Percentiles rank a stretch among this genome's conserved stretches.
Conservation (phyloP, 1,140 invertebrate genomes). For the Saccostrea glomerata region DNA sequence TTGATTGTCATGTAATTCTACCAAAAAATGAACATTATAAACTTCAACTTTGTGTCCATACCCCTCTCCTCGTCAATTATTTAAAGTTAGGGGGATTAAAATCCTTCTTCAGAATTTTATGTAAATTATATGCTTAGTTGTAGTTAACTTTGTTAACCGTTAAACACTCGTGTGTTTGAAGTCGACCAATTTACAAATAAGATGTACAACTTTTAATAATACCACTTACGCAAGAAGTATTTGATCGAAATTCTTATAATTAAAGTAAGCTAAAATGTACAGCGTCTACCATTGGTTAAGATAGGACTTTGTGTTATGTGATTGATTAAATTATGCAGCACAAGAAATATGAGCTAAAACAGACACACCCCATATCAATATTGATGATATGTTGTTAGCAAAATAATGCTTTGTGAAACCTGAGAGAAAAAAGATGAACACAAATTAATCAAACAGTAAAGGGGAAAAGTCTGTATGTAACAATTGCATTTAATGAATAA, state of each 20-base stretch:
- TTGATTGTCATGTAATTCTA: too few species aligned
- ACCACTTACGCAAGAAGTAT: not conserved
- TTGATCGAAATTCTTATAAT: not conserved
- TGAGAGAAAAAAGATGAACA: too few species aligned
- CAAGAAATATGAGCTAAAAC: not conserved
- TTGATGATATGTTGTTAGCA: not conserved
- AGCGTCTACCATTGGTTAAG: not conserved
- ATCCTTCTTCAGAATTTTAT: too few species aligned
- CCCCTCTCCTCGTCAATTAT: not conserved
- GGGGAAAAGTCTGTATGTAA: too few species aligned
- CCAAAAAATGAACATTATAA: too few species aligned
- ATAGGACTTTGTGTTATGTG: not conserved
- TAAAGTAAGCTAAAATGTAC: not conserved
- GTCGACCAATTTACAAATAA: not conserved
- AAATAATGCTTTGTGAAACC: not conserved
- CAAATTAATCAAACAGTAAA: too few species aligned
- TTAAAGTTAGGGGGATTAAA: too few species aligned
- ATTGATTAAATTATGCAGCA: not conserved
- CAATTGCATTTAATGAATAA: too few species aligned
- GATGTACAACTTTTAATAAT: not conserved
- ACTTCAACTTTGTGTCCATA: too few species aligned
- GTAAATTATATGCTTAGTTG: not conserved
- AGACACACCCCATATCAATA: not conserved
- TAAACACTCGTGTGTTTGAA: slow-evolving; percentile 16
- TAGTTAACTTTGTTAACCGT: not conserved